phyloP scores from a whole-genome alignment of 2,888 invertebrate species.

The Scaptomyza parva region DNA sequence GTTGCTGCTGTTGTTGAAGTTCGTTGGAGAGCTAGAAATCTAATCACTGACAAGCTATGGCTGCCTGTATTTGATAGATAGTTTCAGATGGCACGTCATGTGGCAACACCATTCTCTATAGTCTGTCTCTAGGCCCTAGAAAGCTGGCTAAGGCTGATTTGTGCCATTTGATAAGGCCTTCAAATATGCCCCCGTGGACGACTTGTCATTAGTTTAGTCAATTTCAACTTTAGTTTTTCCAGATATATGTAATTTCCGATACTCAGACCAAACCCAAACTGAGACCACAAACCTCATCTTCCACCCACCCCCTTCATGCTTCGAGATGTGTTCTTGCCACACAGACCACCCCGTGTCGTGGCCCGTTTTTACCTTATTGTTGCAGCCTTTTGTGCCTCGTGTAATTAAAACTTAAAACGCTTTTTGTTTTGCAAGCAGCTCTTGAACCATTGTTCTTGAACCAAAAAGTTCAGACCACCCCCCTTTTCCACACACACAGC shows the following conservation, averaged over 20 bases:
- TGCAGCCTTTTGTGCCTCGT: constrained; percentile 63
- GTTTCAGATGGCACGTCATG: constrained; percentile 68
- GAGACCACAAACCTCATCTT: neutral
- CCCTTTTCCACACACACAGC: constrained; percentile 7
- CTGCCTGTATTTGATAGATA: constrained; percentile 78
- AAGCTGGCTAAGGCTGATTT: constrained; percentile 58
- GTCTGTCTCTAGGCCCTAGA: constrained; percentile 31
- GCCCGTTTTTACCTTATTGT: constrained; percentile 33
- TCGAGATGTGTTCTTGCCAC: constrained; percentile 22
- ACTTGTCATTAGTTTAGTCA: constrained; percentile 46
- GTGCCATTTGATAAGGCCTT: constrained; percentile 50
- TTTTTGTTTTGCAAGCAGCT: constrained; percentile 80
- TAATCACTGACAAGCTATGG: constrained; percentile 74
- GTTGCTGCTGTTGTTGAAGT: constrained; percentile 39
- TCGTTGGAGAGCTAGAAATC: constrained; percentile 65
- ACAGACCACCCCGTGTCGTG: constrained; percentile 54
- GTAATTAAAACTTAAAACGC: constrained; percentile 80
- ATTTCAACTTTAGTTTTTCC: constrained; percentile 14
- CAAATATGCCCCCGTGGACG: constrained; percentile 11
- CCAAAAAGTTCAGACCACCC: constrained; percentile 70
- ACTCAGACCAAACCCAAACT: neutral
- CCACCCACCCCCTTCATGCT: neutral
- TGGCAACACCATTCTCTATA: constrained; percentile 8
- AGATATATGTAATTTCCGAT: constrained; percentile 36
- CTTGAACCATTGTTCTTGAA: constrained; percentile 77